These are phyloP conservation scores for Pemphigus obesinymphae DNA, from an alignment of 1,140 invertebrate species.

Conservation along the genomic window DNA sequence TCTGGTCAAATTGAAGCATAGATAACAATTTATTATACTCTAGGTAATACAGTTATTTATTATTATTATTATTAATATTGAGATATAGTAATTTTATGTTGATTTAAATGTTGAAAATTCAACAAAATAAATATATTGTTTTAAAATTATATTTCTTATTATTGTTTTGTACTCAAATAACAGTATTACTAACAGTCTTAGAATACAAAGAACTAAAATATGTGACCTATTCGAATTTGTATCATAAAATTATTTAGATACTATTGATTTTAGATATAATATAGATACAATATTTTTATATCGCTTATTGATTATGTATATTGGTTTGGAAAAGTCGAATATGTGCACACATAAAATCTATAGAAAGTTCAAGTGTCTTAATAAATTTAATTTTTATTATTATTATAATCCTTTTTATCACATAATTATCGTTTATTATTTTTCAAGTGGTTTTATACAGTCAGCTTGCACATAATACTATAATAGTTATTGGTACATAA, in stretches of 20 bases:
- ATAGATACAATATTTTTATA: background rate
- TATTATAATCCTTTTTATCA: too few species aligned
- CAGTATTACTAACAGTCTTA: background rate
- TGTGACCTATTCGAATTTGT: background rate
- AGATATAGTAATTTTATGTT: background rate
- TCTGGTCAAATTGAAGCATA: background rate
- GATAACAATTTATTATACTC: conserved; percentile 19
- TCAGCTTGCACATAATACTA: too few species aligned
- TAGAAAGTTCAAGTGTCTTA: too few species aligned
- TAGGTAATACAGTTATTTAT: conserved; percentile 11
- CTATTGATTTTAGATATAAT: background rate
- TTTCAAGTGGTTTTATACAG: too few species aligned
- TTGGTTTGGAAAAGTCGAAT: background rate
- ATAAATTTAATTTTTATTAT: too few species aligned
- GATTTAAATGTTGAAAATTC: background rate
- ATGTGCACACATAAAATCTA: background rate
- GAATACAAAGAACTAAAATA: background rate
- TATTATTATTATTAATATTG: background rate
- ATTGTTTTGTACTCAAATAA: conserved; percentile 1
- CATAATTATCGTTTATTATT: too few species aligned
- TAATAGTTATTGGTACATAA: too few species aligned
- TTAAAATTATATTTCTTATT: background rate
- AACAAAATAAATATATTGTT: conserved; percentile 10
- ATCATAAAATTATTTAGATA: background rate
- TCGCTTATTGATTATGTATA: background rate